phyloP scores from a whole-genome alignment of 1,140 invertebrate genomes.

The Aethina tumida region DNA sequence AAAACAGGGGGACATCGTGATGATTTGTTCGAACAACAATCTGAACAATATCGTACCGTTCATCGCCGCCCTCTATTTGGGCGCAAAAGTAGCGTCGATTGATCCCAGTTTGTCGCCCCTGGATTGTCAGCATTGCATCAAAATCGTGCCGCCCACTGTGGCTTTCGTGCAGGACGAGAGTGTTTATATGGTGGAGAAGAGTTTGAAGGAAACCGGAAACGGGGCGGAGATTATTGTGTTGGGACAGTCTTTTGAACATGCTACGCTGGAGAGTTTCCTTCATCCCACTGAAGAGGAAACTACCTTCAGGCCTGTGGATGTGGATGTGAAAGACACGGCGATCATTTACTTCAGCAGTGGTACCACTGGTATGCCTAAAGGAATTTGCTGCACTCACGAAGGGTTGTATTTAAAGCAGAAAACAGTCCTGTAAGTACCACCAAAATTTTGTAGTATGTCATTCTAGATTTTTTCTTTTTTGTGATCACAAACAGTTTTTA shows the following conservation, averaged over 20 bases:
- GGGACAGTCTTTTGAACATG: no score
- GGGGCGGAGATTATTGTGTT: no score
- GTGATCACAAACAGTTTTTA: no score
- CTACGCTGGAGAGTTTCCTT: no score
- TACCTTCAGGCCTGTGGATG: slow-evolving; percentile 13
- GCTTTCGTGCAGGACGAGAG: no score
- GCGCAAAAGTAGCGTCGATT: slow-evolving; percentile 21
- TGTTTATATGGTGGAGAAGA: no score
- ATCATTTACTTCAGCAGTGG: slow-evolving; percentile 54
- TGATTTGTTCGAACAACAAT: slow-evolving; percentile 38
- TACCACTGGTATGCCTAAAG: slow-evolving; percentile 74
- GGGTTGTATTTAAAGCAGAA: no score
- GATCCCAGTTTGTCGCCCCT: slow-evolving; percentile 6
- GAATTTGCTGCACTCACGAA: slow-evolving; percentile 59
- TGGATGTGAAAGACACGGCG: slow-evolving; percentile 27
- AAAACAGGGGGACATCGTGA: slow-evolving; percentile 35
- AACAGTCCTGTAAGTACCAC: no score
- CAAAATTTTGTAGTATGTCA: no score
- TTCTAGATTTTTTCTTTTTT: no score
- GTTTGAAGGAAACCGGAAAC: no score
- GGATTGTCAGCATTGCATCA: slow-evolving; percentile 9
- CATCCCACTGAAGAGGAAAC: slow-evolving; percentile 13
- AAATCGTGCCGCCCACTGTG: slow-evolving; percentile 3
- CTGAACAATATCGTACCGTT: slow-evolving; percentile 39
- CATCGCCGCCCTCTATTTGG: slow-evolving; percentile 37